These are phyloP conservation scores for Ophonus ardosiacus DNA, from an alignment of 2,888 invertebrate genomes.

Conservation along the genomic window DNA sequence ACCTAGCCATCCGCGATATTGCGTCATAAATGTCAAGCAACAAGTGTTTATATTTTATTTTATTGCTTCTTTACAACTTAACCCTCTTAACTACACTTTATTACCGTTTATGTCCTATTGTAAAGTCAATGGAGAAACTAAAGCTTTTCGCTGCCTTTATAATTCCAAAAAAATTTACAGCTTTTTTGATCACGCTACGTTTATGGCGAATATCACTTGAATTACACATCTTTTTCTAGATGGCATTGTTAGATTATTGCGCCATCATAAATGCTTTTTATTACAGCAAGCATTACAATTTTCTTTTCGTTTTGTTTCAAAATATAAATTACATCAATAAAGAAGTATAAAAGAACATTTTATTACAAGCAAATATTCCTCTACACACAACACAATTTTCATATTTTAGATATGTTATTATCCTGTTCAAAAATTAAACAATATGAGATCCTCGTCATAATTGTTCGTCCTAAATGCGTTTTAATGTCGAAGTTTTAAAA, in stretches of 20 bases:
- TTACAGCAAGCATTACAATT: no score
- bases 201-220: conserved; percentile 8
- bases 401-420: no score
- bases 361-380: no score
- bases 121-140: conserved; percentile 46
- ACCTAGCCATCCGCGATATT: conserved; percentile 40
- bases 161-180: conserved; percentile 34
- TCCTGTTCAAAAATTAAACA: no score
- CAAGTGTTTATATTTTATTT: conserved; percentile 58
- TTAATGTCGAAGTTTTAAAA: no score
- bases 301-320: no score
- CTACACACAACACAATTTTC: no score
- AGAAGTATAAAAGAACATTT: not conserved
- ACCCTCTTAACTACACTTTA: conserved; percentile 57
- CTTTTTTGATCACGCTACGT: conserved; percentile 14
- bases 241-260: conserved; percentile 3
- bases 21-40: conserved; percentile 56
- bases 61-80: conserved; percentile 57
- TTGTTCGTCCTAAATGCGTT: no score
- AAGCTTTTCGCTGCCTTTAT: conserved; percentile 25
- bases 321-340: no score
- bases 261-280: conserved; percentile 1
- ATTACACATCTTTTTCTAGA: conserved; percentile 9
- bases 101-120: conserved; percentile 54
- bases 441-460: no score